Conservation (phyloP, 2,888 invertebrate species). For the Globia sparganii region DNA sequence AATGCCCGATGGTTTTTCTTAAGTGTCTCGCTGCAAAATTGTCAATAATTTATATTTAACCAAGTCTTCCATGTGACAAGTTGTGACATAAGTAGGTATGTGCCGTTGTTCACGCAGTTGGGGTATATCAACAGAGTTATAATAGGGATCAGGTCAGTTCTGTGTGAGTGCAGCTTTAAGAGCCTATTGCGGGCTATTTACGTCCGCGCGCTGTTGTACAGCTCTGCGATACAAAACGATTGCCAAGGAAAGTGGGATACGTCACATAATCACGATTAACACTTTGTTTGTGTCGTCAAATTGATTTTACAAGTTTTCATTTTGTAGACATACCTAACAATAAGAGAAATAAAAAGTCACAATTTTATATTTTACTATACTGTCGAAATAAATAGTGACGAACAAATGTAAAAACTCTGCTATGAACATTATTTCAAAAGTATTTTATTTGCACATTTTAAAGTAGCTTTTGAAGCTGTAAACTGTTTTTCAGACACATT, state of each 20-base stretch:
- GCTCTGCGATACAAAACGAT: background rate
- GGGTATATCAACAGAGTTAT: background rate
- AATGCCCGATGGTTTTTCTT: background rate
- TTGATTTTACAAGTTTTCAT: background rate
- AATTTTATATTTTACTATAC: background rate
- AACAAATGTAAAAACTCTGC: background rate
- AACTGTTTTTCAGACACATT: background rate
- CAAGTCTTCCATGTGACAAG: background rate
- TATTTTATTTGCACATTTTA: background rate
- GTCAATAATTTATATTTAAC: background rate
- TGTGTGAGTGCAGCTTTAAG: conserved; percentile 6
- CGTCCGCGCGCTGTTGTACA: conserved; percentile 13
- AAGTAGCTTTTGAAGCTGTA: conserved; percentile 1
- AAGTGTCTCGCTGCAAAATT: background rate
- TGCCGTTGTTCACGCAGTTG: too few species aligned
- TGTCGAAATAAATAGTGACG: background rate
- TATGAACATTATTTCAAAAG: conserved; percentile 9
- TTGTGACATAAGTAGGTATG: background rate
- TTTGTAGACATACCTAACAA: background rate
- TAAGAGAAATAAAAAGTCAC: too few species aligned
- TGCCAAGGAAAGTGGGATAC: background rate
- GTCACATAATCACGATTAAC: background rate
- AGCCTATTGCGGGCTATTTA: conserved; percentile 17
- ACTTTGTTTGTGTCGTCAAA: background rate
- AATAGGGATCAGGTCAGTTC: conserved; percentile 3